Percentiles rank a stretch among this genome's conserved stretches.
These are phyloP conservation scores for Schizaphis graminum DNA, from an alignment of 2,888 invertebrate genomes.

Conservation along the genomic window DNA sequence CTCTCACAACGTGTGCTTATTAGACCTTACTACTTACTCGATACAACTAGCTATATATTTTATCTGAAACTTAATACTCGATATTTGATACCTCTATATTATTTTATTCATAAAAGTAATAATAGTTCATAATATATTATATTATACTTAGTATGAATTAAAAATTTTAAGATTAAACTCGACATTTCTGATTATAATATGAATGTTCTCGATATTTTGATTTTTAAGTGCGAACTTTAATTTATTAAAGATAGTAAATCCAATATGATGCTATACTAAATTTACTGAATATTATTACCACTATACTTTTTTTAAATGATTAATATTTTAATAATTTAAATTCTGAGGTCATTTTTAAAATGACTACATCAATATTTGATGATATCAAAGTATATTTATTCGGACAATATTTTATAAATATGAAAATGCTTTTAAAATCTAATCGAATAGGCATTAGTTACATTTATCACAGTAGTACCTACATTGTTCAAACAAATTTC, in stretches of 20 bases:
- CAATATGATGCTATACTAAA: neutral
- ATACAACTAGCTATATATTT: neutral
- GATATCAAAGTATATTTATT: neutral
- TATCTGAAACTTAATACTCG: slow-evolving; percentile 14
- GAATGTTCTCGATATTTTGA: neutral
- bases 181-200: neutral
- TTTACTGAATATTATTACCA: neutral
- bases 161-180: neutral
- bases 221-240: neutral
- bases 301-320: neutral
- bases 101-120: neutral
- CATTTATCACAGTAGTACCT: neutral
- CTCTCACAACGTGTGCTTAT: neutral
- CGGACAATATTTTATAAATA: neutral
- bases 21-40: neutral
- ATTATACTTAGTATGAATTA: neutral
- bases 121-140: neutral
- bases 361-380: neutral
- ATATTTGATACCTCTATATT: neutral
- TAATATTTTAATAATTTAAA: neutral
- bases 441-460: neutral
- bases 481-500: neutral
- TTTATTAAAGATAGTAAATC: neutral
- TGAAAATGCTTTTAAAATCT: neutral
- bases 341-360: neutral